Evolutionary conservation across 2,113 vertebrate genomes (phyloP), one percentile per base, ranked within the genome.

Genomic region (Zingel zingel): DNA sequence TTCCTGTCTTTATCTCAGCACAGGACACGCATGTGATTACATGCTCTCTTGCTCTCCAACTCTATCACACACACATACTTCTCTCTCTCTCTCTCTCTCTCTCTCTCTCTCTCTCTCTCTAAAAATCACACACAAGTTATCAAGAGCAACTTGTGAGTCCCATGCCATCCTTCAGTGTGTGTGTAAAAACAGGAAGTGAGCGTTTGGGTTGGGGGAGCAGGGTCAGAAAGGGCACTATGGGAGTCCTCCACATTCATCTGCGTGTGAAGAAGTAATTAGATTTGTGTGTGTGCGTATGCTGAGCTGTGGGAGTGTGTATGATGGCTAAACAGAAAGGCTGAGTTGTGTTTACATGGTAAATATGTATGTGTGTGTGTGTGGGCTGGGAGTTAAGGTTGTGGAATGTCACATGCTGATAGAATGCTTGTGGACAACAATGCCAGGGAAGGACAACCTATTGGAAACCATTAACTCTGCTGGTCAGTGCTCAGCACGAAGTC

Each of bases 291-390:
- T 83, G 77, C 36, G 30, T 54, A 25, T 73, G 75, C 75, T 70
- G 86, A 76, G 77, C 82, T 87, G 88, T 86, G 88, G 81, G 84
- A 82, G 85, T 84, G 85, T 86, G 85, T 93, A 67, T 94, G 88
- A 91, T 90, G 91, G 88, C 91, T 94, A 91, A 94, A 93, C 93
- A 95, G 88, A 92, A 74, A 79, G 71, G 86, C 73, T 69, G 86
- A 89, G 85, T 88, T 81, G 70, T 95, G 93, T 95, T 95, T 95
- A 94, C 88, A 94, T 83, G 90, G 87, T 94, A 92, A 94, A 93
- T 91, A 91, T 79, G 25, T 73, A 54, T 81, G 81, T 78, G 74
- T 79, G 56, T 79, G 56, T 80, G 86, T 81, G 88, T 79, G 84
- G 45, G 84, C 53, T 64, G 74, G 87, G 87, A 85, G 90, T 90